phyloP scores from a whole-genome alignment of 2,888 invertebrate genomes.

The Lymantria dispar region DNA sequence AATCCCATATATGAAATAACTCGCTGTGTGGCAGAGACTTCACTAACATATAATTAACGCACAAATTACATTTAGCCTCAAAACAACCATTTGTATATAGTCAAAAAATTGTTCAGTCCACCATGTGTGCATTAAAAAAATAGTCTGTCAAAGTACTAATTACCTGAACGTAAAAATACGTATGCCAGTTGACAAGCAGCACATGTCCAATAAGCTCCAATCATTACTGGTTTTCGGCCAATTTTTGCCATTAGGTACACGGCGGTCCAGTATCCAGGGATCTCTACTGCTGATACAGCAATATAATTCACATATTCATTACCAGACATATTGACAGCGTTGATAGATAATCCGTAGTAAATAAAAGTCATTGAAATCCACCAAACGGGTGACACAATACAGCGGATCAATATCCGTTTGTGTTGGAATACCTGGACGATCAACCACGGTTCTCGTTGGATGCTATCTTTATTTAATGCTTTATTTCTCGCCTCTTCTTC shows the following conservation, averaged over 20 bases:
- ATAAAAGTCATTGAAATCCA: slow-evolving; percentile 86
- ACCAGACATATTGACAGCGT: slow-evolving; percentile 84
- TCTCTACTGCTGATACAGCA: slow-evolving; percentile 84
- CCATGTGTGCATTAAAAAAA: too few species aligned
- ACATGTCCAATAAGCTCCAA: slow-evolving; percentile 80
- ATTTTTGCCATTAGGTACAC: slow-evolving; percentile 80
- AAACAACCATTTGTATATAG: too few species aligned
- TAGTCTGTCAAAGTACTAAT: too few species aligned
- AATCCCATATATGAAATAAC: too few species aligned
- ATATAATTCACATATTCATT: slow-evolving; percentile 86
- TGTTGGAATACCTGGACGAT: slow-evolving; percentile 48
- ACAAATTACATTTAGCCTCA: too few species aligned
- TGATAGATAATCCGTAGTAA: slow-evolving; percentile 86
- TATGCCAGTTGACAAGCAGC: slow-evolving; percentile 80
- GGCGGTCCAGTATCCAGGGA: slow-evolving; percentile 85
- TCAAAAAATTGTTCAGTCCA: too few species aligned
- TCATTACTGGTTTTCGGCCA: slow-evolving; percentile 83
- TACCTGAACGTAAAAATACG: slow-evolving; percentile 77
- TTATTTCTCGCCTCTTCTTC: slow-evolving; percentile 42
- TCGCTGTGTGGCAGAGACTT: too few species aligned
- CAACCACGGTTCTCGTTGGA: slow-evolving; percentile 45
- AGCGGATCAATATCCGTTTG: slow-evolving; percentile 42
- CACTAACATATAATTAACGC: too few species aligned
- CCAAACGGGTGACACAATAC: slow-evolving; percentile 71
- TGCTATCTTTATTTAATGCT: slow-evolving; percentile 2